Conservation (phyloP, 2,113 vertebrate species). For the Psittacara wagleri region DNA sequence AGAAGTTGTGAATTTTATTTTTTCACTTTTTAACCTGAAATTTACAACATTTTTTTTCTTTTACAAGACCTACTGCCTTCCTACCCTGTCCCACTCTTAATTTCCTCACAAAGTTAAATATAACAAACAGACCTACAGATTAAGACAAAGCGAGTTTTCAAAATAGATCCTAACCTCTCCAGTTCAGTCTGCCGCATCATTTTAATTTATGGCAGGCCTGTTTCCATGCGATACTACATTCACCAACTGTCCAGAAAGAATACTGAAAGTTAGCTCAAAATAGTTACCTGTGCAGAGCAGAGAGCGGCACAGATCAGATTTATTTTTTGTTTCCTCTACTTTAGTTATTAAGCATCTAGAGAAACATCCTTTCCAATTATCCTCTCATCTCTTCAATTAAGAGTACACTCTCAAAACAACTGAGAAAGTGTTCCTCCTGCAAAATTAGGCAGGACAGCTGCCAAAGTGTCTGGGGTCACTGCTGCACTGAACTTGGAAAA, state of each 20-base stretch:
- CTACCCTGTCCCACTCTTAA: neutral
- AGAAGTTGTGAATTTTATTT: neutral
- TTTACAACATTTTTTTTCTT: neutral
- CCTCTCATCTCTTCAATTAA: neutral
- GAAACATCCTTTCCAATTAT: neutral
- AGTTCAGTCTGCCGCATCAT: neutral
- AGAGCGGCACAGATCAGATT: neutral
- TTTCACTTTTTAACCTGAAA: neutral
- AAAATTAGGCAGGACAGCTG: neutral
- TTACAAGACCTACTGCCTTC: neutral
- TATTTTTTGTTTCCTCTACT: neutral
- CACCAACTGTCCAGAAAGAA: neutral
- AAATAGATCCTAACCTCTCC: neutral
- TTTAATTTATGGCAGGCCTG: neutral
- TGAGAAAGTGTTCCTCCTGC: neutral
- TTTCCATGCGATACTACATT: rapidly evolving
- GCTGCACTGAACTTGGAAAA: neutral
- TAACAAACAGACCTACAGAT: neutral
- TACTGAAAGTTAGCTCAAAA: neutral
- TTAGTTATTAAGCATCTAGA: neutral
- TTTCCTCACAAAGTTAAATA: neutral
- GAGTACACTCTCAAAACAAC: neutral
- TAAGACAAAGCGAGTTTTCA: neutral
- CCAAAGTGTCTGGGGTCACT: neutral
- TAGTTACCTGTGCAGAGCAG: neutral